Evolutionary conservation across 2,888 invertebrate genomes (phyloP).

Genomic region (Kryphioiulus occultus): DNA sequence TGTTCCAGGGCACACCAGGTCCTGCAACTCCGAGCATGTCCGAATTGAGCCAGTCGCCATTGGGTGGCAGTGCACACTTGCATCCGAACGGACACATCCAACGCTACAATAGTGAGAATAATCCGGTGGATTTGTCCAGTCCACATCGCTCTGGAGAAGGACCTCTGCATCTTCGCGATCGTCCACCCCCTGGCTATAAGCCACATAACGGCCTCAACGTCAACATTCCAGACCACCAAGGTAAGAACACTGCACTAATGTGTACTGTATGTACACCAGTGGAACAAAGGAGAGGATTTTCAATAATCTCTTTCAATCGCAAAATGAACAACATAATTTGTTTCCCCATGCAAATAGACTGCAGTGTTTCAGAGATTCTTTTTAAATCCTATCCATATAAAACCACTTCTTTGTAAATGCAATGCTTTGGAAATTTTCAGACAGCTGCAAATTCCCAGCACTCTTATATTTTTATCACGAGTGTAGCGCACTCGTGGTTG

Average conservation of each 20-base stretch:
- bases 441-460: neutral
- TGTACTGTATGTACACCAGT: neutral
- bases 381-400: constrained; percentile 16
- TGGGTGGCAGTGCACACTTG: constrained; percentile 42
- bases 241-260: too few species aligned
- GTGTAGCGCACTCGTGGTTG: neutral
- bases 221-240: constrained; percentile 53
- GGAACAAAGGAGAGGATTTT: neutral
- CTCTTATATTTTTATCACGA: constrained; percentile 15
- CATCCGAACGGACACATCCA: constrained; percentile 39
- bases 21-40: constrained; percentile 49
- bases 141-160: constrained; percentile 55
- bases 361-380: constrained; percentile 20
- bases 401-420: neutral
- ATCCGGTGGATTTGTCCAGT: constrained; percentile 57
- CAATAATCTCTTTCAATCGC: constrained; percentile 14
- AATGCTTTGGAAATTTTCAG: neutral
- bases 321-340: constrained; percentile 30
- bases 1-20: constrained; percentile 43
- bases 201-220: constrained; percentile 52
- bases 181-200: constrained; percentile 49
- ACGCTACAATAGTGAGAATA: constrained; percentile 53
- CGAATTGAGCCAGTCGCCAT: constrained; percentile 45
- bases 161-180: constrained; percentile 41
- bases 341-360: neutral